Percentiles rank a stretch among this genome's conserved stretches.
phyloP scores from a whole-genome alignment of 2,113 vertebrate genomes.

The Ictalurus furcatus region DNA sequence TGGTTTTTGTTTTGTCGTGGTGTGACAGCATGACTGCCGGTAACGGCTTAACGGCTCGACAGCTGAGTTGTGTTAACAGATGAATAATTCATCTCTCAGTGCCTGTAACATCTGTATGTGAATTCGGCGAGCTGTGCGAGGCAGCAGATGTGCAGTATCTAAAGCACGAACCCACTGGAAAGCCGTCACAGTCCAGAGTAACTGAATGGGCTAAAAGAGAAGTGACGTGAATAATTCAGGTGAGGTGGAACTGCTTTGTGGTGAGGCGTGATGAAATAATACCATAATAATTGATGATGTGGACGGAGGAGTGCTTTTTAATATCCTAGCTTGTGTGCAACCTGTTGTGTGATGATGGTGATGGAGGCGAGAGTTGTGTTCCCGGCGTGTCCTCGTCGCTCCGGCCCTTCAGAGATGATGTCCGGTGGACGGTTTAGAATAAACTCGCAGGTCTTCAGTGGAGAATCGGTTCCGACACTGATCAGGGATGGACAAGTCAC shows the following conservation, averaged over 20 bases:
- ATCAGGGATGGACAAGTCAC: not conserved
- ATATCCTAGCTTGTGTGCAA: not conserved
- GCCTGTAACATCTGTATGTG: conserved; percentile 17
- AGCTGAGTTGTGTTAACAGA: not conserved
- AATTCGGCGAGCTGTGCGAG: not conserved
- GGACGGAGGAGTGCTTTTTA: not conserved
- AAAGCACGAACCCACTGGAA: not conserved
- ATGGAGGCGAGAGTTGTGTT: not conserved
- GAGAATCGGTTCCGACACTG: not conserved
- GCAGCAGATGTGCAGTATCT: conserved; percentile 4
- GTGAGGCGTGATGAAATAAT: not conserved
- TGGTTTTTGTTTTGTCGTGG: not conserved
- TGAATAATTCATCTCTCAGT: conserved; percentile 17
- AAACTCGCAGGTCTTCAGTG: not conserved
- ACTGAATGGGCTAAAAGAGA: conserved; percentile 4
- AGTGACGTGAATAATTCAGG: conserved; percentile 43
- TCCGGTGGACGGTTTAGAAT: not conserved
- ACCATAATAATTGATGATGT: not conserved
- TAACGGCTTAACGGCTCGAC: not conserved
- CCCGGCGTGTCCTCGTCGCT: not conserved
- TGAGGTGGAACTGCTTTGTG: conserved; percentile 5
- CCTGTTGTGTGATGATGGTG: conserved; percentile 14
- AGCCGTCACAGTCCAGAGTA: conserved; percentile 10
- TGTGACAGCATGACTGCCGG: not conserved
- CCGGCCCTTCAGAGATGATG: not conserved